Conservation (phyloP, 1,140 invertebrate genomes). For the Trachymyrmex cornetzi region DNA sequence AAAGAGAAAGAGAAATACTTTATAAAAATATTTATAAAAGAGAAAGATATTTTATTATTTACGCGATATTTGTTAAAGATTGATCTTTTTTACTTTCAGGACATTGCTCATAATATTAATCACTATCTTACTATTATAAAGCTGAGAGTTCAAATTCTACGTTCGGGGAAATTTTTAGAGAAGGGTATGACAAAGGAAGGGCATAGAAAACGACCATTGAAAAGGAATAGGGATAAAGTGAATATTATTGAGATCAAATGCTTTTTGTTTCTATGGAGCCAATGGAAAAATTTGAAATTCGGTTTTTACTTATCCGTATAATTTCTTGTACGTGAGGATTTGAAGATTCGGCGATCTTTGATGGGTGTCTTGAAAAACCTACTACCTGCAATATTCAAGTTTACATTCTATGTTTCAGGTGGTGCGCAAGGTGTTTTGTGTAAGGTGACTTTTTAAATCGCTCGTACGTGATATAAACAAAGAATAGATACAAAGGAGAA, state of each 20-base stretch:
- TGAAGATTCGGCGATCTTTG: neutral
- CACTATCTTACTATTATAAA: too few relatives aligned
- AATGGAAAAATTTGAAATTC: neutral
- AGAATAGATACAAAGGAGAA: neutral
- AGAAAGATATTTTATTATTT: neutral
- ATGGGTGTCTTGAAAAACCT: neutral
- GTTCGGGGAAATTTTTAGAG: neutral
- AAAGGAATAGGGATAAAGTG: neutral
- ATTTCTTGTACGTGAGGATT: neutral
- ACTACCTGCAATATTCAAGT: neutral
- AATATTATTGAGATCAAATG: neutral
- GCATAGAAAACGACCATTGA: too few relatives aligned
- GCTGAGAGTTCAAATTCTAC: neutral
- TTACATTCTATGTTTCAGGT: neutral
- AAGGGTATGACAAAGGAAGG: neutral
- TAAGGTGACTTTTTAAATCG: neutral
- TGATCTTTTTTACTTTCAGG: neutral
- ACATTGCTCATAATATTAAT: neutral
- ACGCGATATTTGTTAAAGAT: too few relatives aligned
- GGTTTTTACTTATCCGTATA: neutral
- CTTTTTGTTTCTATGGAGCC: neutral
- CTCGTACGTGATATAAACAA: neutral
- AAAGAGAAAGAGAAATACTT: neutral
- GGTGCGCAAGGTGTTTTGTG: neutral
- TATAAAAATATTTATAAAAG: neutral